Conservation (phyloP, 2,113 vertebrate species). For the Sporophila hypoxantha region DNA sequence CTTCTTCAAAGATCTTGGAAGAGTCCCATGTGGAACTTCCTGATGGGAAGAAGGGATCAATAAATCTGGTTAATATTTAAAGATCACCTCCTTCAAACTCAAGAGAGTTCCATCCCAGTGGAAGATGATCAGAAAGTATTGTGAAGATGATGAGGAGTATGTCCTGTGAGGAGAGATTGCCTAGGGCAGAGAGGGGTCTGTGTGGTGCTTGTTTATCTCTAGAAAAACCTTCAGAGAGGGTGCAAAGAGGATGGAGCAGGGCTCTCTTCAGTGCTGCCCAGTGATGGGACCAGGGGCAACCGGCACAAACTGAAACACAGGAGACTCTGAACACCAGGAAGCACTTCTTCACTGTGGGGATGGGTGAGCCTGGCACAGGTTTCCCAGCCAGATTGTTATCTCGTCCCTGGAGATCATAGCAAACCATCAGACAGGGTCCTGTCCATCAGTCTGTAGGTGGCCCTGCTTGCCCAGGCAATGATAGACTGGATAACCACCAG, state of each 20-base stretch:
- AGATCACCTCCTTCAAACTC: not conserved
- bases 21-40: not conserved
- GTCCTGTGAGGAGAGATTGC: not conserved
- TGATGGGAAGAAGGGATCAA: not conserved
- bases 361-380: not conserved
- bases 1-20: not conserved
- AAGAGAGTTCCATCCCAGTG: not conserved
- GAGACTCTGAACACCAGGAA: not conserved
- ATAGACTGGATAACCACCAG: not conserved
- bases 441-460: not conserved
- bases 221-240: not conserved
- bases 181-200: not conserved
- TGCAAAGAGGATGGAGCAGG: not conserved
- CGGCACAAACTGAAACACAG: not conserved
- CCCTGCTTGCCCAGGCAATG: not conserved
- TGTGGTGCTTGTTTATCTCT: not conserved
- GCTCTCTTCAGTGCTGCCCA: not conserved
- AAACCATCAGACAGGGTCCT: not conserved
- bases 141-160: not conserved
- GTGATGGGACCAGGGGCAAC: not conserved
- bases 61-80: not conserved
- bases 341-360: not conserved
- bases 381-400: not conserved
- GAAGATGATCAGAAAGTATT: not conserved
- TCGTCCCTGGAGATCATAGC: not conserved